Conservation (phyloP, 2,113 vertebrate genomes). For the Scomber japonicus region DNA sequence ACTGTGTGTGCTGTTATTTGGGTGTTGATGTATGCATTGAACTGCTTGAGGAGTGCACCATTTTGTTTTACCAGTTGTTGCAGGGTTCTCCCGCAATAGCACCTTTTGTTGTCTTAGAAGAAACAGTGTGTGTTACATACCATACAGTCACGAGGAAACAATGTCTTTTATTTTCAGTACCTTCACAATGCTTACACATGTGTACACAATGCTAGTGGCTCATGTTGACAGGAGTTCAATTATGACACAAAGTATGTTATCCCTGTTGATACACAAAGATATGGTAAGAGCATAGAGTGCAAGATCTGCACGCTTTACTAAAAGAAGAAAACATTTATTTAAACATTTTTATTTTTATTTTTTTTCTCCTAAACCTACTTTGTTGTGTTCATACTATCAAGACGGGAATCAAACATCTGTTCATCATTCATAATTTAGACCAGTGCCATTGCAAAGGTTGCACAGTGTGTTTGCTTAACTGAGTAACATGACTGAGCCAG, state of each 20-base stretch:
- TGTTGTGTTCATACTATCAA: background rate
- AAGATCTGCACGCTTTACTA: background rate
- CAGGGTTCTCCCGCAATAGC: conserved; percentile 42
- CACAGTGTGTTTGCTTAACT: background rate
- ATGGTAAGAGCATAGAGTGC: background rate
- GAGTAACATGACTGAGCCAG: background rate
- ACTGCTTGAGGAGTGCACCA: conserved; percentile 21
- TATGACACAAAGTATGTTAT: background rate
- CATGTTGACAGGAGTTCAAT: background rate
- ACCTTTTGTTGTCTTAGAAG: conserved; percentile 47
- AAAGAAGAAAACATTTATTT: background rate
- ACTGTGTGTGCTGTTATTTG: background rate
- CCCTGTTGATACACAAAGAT: background rate
- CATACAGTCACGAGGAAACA: conserved; percentile 42
- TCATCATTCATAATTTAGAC: conserved; percentile 18
- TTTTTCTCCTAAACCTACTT: rapidly evolving
- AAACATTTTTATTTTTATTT: background rate
- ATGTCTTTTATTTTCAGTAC: conserved; percentile 6
- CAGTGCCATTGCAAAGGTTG: background rate
- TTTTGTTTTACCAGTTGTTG: conserved; percentile 30
- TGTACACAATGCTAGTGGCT: background rate
- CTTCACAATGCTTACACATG: conserved; percentile 4
- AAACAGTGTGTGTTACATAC: conserved; percentile 50
- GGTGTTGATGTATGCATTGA: background rate
- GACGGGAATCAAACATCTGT: background rate